Evolutionary conservation across 37 sponge, comb jelly and placozoan species (phyloP), one percentile per base, ranked within the genome.

Genomic region (Crambe crambe): DNA sequence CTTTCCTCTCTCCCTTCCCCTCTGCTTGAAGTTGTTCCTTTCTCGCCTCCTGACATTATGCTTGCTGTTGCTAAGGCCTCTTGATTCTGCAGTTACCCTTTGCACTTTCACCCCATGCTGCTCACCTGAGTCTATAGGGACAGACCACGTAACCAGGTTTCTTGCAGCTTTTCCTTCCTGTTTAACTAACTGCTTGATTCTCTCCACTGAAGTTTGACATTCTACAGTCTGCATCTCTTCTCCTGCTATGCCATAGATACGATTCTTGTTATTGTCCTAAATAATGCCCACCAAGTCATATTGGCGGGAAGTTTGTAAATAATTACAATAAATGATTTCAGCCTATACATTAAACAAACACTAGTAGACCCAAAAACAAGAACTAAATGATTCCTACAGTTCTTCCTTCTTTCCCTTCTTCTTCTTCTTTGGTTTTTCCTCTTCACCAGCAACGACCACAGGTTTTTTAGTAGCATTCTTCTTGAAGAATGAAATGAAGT

Each of bases 401-500:
- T 8, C 44, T 63, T 77, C 74, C 54, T 85, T 76, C 26, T 62
- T 66, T 47, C 36, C 51, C 74, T 74, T 70, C 77, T 78, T 80
- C 80, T 79, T 84, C 71, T 89, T 86, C 78, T 87, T 78, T 40
- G 68, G 70, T 40, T 78, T 79, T 39, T 81, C 64, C 42, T 87
- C 71, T 37, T 84, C 80, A 30, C 64, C 86, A 21, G 31, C 78
- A 44, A 58, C 74, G 23, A 82, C 67, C 8, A 94, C 82, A 64
- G 85, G 81, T 25, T 73, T 72, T 29, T 85, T 78, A 39, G 94
- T 86, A 21, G 96, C 89, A 30, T 89, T 85, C 67, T 89, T 80
- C 90, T 95, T 95, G 37, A 95, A 74, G 58, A 81, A 95, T 0
- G 78, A 67, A 37, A 95, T 39, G 43, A 95, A 95, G 59, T 95